Evolutionary conservation across 2,888 invertebrate genomes (phyloP).

Genomic region (Stratiomys singularior): DNA sequence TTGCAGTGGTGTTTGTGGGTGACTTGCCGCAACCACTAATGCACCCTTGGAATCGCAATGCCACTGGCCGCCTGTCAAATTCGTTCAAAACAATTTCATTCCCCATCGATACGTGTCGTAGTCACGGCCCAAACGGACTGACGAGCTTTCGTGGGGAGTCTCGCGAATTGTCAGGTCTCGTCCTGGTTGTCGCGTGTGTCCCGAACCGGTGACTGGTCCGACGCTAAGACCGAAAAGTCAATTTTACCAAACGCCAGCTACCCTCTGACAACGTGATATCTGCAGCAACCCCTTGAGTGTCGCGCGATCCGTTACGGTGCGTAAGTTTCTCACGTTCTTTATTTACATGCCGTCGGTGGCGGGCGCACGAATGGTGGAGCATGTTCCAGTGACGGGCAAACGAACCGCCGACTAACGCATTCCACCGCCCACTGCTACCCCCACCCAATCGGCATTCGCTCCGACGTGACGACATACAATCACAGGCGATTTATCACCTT

Average conservation of each 20-base stretch:
- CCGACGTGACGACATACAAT: conserved; percentile 18
- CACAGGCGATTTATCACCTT: conserved; percentile 37
- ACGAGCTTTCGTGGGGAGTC: neutral
- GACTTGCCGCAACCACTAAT: neutral
- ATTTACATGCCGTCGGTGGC: conserved; percentile 36
- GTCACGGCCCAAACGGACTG: conserved; percentile 45
- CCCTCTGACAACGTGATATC: no score
- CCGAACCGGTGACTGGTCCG: neutral
- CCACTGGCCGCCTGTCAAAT: conserved; percentile 42
- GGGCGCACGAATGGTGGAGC: conserved; percentile 12
- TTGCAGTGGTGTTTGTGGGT: conserved; percentile 9
- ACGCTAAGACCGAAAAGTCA: neutral
- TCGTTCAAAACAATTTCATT: conserved; percentile 54
- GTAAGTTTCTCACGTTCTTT: conserved; percentile 30
- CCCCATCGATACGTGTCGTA: conserved; percentile 54
- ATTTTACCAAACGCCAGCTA: neutral
- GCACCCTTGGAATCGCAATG: neutral
- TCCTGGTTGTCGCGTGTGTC: conserved; percentile 16
- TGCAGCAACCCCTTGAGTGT: neutral
- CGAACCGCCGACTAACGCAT: conserved; percentile 18
- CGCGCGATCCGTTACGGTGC: neutral
- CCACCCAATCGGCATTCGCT: conserved; percentile 9
- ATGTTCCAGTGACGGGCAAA: neutral
- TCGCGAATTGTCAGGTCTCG: conserved; percentile 14
- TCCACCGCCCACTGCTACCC: conserved; percentile 24